Evolutionary conservation across 2,888 invertebrate genomes (phyloP), one percentile per base, ranked within the genome.

Genomic region (Petrophora chlorosata): DNA sequence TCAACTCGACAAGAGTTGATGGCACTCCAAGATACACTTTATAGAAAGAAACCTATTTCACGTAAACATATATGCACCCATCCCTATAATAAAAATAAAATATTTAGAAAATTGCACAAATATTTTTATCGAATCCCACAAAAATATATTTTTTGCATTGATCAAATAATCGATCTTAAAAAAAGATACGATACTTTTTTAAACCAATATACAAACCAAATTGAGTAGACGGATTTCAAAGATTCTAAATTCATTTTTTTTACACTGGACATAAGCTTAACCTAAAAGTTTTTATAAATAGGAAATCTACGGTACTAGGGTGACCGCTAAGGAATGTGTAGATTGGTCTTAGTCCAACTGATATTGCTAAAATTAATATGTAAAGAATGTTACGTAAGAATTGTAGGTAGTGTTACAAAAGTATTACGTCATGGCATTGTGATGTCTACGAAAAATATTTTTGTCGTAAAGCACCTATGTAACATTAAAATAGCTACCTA

Each of bases 191-290:
- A 13, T 1, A 9, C 9, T 1, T 9, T 13, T 22, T 17, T 8
- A 19, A 19, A 34, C 22, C 34, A 23, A 34, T 23, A 23, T 23
- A 14, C 34, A 34, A 34, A 34, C n/a, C 22, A 34, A 34, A 23
- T 17, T 28, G 12, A 38, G 14, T 22, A 38, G 38, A 38, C 38
- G 28, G 38, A 38, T 28, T 38, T 38, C 1, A 16, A 36, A 25
- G 23, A 41, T 25, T 32, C 32, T 15, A 41, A 41, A 41, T 41
- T 41, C 41, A 41, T 41, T 28, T 32, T n/a, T 25, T 33, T 29
- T n/a, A 34, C 39, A 39, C 39, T 34, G 40, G 39, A 46, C 19
- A 3, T 13, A 14, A 41, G 25, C 41, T 16, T 41, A 41, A 25
- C 12, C 14, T 23, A 32, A 28, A 35, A 38, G 16, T 22, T 23